These are phyloP conservation scores for Semicossyphus pulcher DNA, from an alignment of 2,113 vertebrate genomes.

Conservation along the genomic window DNA sequence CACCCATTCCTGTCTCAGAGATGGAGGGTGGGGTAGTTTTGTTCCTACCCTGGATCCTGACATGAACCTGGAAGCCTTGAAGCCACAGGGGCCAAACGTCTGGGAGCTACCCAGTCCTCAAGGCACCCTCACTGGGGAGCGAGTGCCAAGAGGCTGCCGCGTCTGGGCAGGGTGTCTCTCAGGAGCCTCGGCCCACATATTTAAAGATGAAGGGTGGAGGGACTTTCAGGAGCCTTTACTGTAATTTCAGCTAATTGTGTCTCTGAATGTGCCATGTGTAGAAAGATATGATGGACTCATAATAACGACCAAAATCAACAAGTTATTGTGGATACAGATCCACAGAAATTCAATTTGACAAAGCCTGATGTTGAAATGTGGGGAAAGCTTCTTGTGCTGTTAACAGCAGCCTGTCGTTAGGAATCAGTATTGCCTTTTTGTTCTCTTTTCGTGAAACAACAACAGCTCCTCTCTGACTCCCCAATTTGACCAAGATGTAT, in stretches of 20 bases:
- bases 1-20: conserved; percentile 33
- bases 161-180: conserved; percentile 38
- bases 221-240: conserved; percentile 30
- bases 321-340: conserved; percentile 26
- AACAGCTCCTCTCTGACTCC: not conserved
- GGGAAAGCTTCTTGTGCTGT: conserved; percentile 31
- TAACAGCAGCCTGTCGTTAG: conserved; percentile 42
- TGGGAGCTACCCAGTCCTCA: conserved; percentile 66
- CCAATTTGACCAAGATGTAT: not conserved
- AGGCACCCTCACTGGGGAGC: conserved; percentile 49
- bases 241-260: conserved; percentile 50
- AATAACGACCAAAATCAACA: conserved; percentile 25
- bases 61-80: conserved; percentile 65
- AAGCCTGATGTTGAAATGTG: conserved; percentile 36
- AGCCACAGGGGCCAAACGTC: conserved; percentile 66
- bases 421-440: conserved; percentile 21
- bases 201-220: conserved; percentile 20
- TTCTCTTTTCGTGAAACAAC: conserved; percentile 6
- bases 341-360: conserved; percentile 17
- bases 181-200: conserved; percentile 24
- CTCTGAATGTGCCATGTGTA: conserved; percentile 14
- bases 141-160: conserved; percentile 52
- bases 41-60: conserved; percentile 54
- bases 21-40: conserved; percentile 60
- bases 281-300: conserved; percentile 29